A percentile compares a stretch with the other conserved stretches of the same genome.
Conservation (phyloP, 2,888 invertebrate genomes). For the Brenthis hecate region DNA sequence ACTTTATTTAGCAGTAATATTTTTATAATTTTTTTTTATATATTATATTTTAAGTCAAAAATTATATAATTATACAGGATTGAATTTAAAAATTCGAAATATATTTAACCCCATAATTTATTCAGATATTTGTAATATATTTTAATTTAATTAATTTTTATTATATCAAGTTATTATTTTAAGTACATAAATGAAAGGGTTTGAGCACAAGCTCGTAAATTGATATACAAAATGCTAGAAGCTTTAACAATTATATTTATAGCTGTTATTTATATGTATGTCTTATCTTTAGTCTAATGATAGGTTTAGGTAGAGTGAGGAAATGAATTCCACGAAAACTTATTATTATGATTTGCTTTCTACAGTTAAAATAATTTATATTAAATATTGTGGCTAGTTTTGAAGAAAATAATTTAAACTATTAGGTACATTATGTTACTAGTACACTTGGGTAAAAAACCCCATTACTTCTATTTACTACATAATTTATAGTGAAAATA, state of each 20-base stretch:
- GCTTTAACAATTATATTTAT: constrained; percentile 22
- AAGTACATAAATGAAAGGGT: constrained; percentile 20
- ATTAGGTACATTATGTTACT: background rate
- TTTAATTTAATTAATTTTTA: constrained; percentile 9
- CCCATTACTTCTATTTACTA: background rate
- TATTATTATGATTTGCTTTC: constrained; percentile 23
- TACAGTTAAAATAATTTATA: constrained; percentile 24
- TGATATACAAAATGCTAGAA: constrained; percentile 29
- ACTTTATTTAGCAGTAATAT: background rate
- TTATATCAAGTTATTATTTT: constrained; percentile 12
- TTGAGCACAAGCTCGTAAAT: constrained; percentile 32
- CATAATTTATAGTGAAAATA: background rate
- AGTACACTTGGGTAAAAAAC: constrained; percentile 15
- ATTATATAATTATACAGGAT: constrained; percentile 4
- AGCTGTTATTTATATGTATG: constrained; percentile 9
- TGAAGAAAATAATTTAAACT: constrained; percentile 20
- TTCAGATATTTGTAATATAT: background rate
- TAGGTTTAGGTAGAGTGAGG: constrained; percentile 14
- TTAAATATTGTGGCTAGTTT: constrained; percentile 23
- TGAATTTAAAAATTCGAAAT: constrained; percentile 11
- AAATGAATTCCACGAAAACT: constrained; percentile 20
- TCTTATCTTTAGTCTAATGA: constrained; percentile 4
- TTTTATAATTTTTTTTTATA: background rate
- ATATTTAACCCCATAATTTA: constrained; percentile 10
- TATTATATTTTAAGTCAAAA: constrained; percentile 11